Base-by-base conservation (phyloP, 2,888 invertebrate genomes). In the Meandrusa payeni region DNA sequence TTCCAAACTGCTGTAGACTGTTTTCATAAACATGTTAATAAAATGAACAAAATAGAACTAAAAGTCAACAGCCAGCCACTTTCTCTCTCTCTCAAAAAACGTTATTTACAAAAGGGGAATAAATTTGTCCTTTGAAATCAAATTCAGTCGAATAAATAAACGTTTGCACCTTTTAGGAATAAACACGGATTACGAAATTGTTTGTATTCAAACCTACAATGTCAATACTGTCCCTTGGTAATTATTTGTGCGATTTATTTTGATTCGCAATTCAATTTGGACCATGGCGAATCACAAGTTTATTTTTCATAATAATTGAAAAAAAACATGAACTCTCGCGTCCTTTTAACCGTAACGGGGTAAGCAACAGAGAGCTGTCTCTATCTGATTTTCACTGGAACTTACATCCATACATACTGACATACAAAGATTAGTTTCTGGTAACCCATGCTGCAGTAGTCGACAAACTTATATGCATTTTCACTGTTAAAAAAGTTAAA, bases 161-260 rank as follows among this genome's bases (percentile, higher is more conserved):
- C 22, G 33, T 41, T 41, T 41, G 32, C 41, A 41, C 33, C 33
- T 41, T 41, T 34, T 41, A 23, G 28, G 34, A 20, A 34, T 28
- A 41, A 41, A 41, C 41, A 41, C 41, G 41, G 28, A 23, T 23
- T 41, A 33, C 34, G 28, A 41, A 41, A 41, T 41, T 41, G 41
- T 41, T 41, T 41, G 34, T 36, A 34, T 36, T 41, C 41, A 41
- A 17, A 36, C 34, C 28, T 41, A 29, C 34, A 41, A 22, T 36
- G 34, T 41, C 41, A 41, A 41, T 36, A 41, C 28, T 19, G 41
- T 41, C 41, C 41, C 34, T 36, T 41, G n/a, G 28, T 34, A 41
- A 28, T 29, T 36, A 34, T 41, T 41, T 34, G 41, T 22, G 28
- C 28, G 34, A 41, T 34, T 41, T 36, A 41, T 41, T 41, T 36